A percentile compares a stretch with the other conserved stretches of the same genome.
Conservation (phyloP, 2,113 vertebrate species). For the Periophthalmodon schlosseri region DNA sequence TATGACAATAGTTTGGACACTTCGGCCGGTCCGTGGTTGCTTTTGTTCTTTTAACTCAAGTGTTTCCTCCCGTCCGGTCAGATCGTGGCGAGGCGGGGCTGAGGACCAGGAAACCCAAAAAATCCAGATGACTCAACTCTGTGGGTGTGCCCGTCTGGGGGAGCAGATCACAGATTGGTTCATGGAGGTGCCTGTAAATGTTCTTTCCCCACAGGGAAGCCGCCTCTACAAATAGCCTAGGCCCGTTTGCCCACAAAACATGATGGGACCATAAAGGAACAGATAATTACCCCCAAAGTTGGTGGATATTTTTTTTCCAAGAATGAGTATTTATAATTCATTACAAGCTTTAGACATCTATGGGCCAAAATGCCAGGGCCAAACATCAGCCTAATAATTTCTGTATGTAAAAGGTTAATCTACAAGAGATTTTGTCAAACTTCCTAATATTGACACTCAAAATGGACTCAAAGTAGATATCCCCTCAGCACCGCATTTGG, state of each 20-base stretch:
- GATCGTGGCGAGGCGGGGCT: constrained; percentile 77
- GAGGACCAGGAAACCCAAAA: constrained; percentile 77
- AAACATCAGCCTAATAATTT: neutral
- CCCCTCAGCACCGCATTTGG: no score
- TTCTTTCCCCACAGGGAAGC: constrained; percentile 23
- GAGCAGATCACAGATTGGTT: constrained; percentile 66
- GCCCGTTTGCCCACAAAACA: neutral
- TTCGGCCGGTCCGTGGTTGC: constrained; percentile 66
- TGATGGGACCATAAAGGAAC: neutral
- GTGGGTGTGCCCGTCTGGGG: constrained; percentile 68
- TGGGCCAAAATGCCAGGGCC: no score
- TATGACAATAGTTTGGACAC: constrained; percentile 38
- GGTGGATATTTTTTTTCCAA: no score
- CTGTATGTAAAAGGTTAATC: neutral
- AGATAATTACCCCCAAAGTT: neutral
- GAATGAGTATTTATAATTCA: no score
- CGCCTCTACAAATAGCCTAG: constrained; percentile 7
- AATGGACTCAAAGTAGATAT: neutral
- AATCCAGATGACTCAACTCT: constrained; percentile 68
- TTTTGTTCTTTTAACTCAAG: constrained; percentile 81
- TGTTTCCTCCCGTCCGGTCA: constrained; percentile 79
- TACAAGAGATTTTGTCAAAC: neutral
- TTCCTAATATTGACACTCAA: neutral
- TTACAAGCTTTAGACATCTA: neutral
- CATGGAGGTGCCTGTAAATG: constrained; percentile 57